Conservation (phyloP, 1,140 invertebrate species). For the Temnothorax nylanderi region DNA sequence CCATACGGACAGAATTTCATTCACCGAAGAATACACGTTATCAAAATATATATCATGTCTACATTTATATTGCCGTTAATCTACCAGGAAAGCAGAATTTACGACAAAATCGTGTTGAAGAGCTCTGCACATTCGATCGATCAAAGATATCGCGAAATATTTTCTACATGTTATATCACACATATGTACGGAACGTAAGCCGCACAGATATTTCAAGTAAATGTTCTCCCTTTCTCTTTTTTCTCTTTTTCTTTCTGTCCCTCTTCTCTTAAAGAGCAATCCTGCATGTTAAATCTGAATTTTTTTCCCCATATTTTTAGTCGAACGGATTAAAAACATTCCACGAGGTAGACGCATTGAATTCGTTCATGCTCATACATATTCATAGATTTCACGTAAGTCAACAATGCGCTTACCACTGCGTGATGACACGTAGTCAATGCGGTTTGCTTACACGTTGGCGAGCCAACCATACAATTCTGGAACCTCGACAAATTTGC, state of each 20-base stretch:
- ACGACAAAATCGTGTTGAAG: neutral
- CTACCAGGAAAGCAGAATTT: neutral
- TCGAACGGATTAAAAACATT: neutral
- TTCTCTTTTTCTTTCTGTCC: neutral
- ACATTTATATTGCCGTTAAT: constrained; percentile 26
- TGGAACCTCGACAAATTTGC: constrained; percentile 13
- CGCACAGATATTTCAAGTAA: neutral
- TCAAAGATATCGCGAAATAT: constrained; percentile 1
- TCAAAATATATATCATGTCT: neutral
- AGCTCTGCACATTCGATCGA: neutral
- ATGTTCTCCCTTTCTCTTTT: neutral
- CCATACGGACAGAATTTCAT: neutral
- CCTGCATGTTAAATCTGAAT: neutral
- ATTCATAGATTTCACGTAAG: constrained; percentile 30
- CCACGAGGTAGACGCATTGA: neutral
- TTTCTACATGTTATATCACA: neutral
- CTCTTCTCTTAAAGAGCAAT: neutral
- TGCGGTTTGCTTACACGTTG: neutral
- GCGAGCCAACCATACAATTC: neutral
- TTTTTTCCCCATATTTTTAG: constrained; percentile 17
- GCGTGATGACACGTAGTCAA: constrained; percentile 22
- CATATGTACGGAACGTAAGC: neutral
- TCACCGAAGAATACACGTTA: neutral
- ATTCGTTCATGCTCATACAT: constrained; percentile 1
- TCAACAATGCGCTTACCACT: constrained; percentile 30